Evolutionary conservation across 2,113 vertebrate species (phyloP).

Genomic region (Herpailurus yagouaroundi): DNA sequence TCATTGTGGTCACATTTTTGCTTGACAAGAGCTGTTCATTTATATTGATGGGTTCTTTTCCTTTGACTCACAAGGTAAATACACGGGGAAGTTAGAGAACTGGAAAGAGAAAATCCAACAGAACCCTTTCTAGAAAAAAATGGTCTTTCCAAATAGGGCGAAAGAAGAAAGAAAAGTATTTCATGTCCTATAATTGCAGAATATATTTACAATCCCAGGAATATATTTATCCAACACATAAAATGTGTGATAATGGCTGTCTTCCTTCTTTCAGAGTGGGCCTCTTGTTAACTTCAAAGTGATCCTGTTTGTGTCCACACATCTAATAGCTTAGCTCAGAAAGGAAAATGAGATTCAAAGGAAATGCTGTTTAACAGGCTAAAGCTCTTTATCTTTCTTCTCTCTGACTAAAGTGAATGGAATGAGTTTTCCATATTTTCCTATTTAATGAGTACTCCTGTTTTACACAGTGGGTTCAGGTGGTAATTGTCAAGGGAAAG

Average conservation of each 20-base stretch:
- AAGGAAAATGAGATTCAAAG: background rate
- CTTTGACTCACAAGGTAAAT: constrained; percentile 22
- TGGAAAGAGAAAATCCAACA: background rate
- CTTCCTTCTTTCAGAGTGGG: background rate
- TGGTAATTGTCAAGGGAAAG: background rate
- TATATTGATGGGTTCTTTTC: background rate
- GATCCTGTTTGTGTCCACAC: background rate
- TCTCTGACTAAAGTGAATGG: background rate
- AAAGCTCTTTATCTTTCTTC: background rate
- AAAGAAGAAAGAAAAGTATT: background rate
- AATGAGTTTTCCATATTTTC: background rate
- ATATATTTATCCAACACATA: background rate
- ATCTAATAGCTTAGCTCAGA: background rate
- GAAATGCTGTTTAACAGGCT: background rate
- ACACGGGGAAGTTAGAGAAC: background rate
- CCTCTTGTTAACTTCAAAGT: constrained; percentile 37
- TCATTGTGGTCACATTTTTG: background rate
- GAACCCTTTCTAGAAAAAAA: constrained; percentile 26
- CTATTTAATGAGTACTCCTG: accelerated
- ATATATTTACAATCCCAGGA: background rate
- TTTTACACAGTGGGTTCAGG: background rate
- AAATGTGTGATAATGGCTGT: background rate
- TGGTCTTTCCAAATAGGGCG: background rate
- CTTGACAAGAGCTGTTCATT: background rate
- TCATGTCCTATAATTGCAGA: background rate